Percentiles rank a stretch among this genome's conserved stretches.
phyloP scores from a whole-genome alignment of 1,140 invertebrate species.

The Hyposmocoma kahamanoa region DNA sequence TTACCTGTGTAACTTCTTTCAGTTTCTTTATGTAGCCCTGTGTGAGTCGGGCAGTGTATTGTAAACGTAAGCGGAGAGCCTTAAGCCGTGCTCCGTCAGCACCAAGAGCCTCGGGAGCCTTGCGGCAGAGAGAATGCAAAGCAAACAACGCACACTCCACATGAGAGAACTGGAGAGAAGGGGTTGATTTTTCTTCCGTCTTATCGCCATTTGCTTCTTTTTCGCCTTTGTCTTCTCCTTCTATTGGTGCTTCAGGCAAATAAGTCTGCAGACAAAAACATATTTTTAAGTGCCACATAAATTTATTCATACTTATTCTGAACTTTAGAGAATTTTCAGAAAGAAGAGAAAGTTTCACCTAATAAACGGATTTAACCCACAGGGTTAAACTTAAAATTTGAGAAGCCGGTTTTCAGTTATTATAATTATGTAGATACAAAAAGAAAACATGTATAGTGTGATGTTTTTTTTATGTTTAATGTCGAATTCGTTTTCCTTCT shows the following conservation, averaged over 20 bases:
- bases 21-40: slow-evolving; percentile 94
- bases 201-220: slow-evolving; percentile 21
- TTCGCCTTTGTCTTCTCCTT: slow-evolving; percentile 71
- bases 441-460: no score
- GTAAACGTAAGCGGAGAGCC: slow-evolving; percentile 90
- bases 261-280: slow-evolving; percentile 75
- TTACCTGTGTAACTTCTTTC: slow-evolving; percentile 84
- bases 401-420: no score
- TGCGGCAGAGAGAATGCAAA: slow-evolving; percentile 91
- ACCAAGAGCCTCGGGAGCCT: slow-evolving; percentile 82
- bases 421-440: no score
- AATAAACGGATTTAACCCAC: no score
- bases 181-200: slow-evolving; percentile 63
- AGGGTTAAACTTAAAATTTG: no score
- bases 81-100: slow-evolving; percentile 88
- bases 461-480: no score
- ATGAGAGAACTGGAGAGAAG: slow-evolving; percentile 92
- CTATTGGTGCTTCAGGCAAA: slow-evolving; percentile 86
- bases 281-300: no score
- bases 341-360: slow-evolving; percentile 1
- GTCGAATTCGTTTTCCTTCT: no score
- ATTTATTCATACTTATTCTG: no score
- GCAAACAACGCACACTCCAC: slow-evolving; percentile 94
- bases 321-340: background rate
- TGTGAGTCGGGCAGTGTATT: slow-evolving; percentile 93